These are phyloP conservation scores for Alectura lathami DNA, from an alignment of 2,113 vertebrate species.

Conservation along the genomic window DNA sequence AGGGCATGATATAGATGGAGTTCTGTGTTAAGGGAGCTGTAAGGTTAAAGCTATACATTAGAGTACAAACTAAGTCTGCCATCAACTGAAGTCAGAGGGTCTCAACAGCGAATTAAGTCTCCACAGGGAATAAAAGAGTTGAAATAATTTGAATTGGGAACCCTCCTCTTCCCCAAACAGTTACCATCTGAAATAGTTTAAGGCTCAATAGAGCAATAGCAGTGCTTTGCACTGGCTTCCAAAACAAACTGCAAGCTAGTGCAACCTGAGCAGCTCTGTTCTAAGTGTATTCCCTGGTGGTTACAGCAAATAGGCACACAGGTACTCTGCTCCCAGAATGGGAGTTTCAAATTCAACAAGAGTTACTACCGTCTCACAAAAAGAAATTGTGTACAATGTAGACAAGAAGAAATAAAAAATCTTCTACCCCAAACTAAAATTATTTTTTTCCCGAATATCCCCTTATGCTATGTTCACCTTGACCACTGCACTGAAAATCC, in stretches of 20 bases:
- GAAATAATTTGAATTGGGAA: slow-evolving; percentile 59
- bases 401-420: not conserved
- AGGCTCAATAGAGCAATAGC: slow-evolving; percentile 24
- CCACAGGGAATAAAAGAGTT: slow-evolving; percentile 4
- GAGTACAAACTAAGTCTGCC: slow-evolving; percentile 26
- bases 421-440: not conserved
- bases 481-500: not conserved
- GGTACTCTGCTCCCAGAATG: not conserved
- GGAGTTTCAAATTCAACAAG: not conserved
- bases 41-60: not conserved
- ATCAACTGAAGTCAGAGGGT: not conserved
- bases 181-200: slow-evolving; percentile 32
- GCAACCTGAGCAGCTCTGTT: slow-evolving; percentile 21
- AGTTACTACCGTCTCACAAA: not conserved
- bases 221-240: slow-evolving; percentile 7
- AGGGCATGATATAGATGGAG: not conserved
- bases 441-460: not conserved
- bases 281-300: not conserved
- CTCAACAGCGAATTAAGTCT: slow-evolving; percentile 8
- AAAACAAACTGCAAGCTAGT: slow-evolving; percentile 22
- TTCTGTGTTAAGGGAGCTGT: slow-evolving; percentile 13
- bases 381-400: not conserved
- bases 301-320: not conserved
- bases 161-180: not conserved
- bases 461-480: not conserved